Evolutionary conservation across 1,140 invertebrate genomes (phyloP).

Genomic region (Drosophila tropicalis): DNA sequence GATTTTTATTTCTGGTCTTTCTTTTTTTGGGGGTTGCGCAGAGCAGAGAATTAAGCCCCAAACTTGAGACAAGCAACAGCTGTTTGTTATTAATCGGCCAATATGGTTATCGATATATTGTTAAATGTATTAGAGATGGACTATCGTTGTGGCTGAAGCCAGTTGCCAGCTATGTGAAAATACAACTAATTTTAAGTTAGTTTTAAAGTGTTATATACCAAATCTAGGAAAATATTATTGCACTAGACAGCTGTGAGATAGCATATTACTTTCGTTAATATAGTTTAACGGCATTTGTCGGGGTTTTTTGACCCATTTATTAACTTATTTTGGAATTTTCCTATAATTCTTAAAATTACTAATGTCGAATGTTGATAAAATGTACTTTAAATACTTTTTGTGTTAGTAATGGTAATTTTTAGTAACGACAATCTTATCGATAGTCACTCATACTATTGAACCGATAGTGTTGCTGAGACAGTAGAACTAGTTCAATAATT

Average conservation of each 20-base stretch:
- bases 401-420: no score
- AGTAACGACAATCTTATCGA: neutral
- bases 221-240: no score
- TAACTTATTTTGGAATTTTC: no score
- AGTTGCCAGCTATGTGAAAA: neutral
- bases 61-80: constrained; percentile 59
- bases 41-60: constrained; percentile 50
- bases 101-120: neutral
- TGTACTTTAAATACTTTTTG: no score
- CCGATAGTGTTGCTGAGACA: neutral
- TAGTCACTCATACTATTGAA: neutral
- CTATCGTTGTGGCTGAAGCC: neutral
- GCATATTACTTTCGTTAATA: no score
- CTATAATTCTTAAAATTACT: no score
- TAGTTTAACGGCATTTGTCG: no score
- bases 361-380: no score
- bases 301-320: no score
- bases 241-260: no score
- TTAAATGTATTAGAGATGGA: neutral
- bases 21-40: constrained; percentile 34
- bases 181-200: no score
- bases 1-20: constrained; percentile 10
- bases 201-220: no score
- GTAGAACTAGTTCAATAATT: neutral
- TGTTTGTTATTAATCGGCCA: constrained; percentile 10